Base-by-base conservation (phyloP, 2,113 vertebrate genomes). In the Leptocoma aspasia region DNA sequence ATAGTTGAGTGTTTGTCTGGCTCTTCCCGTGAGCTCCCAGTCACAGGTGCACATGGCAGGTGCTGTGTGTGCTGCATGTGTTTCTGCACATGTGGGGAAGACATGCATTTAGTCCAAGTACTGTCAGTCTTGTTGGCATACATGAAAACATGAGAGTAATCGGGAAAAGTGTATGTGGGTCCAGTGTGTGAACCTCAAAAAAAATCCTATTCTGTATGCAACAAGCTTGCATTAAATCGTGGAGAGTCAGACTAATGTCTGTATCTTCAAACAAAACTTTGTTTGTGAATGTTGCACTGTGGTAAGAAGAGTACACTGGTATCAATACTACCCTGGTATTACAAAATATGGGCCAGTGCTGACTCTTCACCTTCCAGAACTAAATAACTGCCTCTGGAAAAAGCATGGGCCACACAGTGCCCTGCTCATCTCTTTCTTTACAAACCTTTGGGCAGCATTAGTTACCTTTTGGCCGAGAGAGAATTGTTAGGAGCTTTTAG, bases 381-480 rank as follows among this genome's bases (percentile, higher is more conserved):
- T 44, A 30, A n/a, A 33, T 22, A 61, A 37, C 20, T 57, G 44
- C 20, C 33, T 87, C 69, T 66, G 49, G n/a, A 70, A 91, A 83
- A 96, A 42, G 2, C 33, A 50, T 0, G 0, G 10, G 14, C 24
- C 17, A 13, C 21, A 10, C 7, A 13, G 6, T 39, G 76, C 41
- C 59, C 59, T 37, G 15, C 27, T 71, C 10, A 28, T 82, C 64
- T 83, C 21, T 60, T 68, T 63, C 61, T 56, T 83, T 71, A 68
- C 49, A 89, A 91, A 20, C 10, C 17, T 81, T 65, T 71, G 53
- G 52, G 10, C 21, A 30, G 8, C 19, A 37, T 15, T 72, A 69
- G 69, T 57, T 54, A 9, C 0, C 53, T 87, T 54, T 85, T 72
- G 49, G 37, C 45, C 28, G 50, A 57, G 41, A 79, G 84, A 71